Base-by-base conservation (phyloP, 2,888 invertebrate species). In the Pammene aurita region DNA sequence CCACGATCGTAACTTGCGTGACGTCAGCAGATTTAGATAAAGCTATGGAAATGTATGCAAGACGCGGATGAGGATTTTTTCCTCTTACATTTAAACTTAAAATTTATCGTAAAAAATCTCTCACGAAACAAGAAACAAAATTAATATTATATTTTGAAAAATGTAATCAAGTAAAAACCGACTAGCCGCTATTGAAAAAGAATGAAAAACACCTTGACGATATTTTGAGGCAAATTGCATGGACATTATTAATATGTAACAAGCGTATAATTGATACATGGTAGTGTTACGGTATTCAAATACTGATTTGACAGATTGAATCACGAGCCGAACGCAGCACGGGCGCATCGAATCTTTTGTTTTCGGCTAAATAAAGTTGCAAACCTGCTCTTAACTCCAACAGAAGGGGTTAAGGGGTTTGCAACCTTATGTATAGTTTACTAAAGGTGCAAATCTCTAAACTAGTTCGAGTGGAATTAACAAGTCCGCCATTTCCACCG, bases 271-370 rank as follows among this genome's bases (percentile, higher is more conserved):
- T 69, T 64, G 64, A 60, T 69, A 65, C 63, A 44, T 46, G 44
- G 63, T 16, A 50, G 50, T 62, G 67, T 69, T 44, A 55, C 52
- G 64, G 64, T 54, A 58, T 64, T 64, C 64, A 69, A 63, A 69
- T 64, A 52, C 58, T 54, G 68, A 64, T 69, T 69, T 64, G 64
- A 69, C 57, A 54, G 46, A 69, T 65, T 69, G 48, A 69, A 55
- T 65, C 65, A 63, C 13, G 10, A 26, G 42, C 18, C 54, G 38
- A 46, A 52, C 58, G 55, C 38, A 34, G 18, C 18, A n/a, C 46
- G 58, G 10, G 58, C 55, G 55, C 46, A 7, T 1, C 69, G 58
- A 69, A 69, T 69, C 18, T 26, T 55, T 65, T 69, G 65, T 65
- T 65, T 65, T 69, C 26, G 41, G 58, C 46, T 14, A 58, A 44